These are phyloP conservation scores for Hypselothyrea guttata DNA, from an alignment of 2,888 invertebrate genomes.

Conservation along the genomic window DNA sequence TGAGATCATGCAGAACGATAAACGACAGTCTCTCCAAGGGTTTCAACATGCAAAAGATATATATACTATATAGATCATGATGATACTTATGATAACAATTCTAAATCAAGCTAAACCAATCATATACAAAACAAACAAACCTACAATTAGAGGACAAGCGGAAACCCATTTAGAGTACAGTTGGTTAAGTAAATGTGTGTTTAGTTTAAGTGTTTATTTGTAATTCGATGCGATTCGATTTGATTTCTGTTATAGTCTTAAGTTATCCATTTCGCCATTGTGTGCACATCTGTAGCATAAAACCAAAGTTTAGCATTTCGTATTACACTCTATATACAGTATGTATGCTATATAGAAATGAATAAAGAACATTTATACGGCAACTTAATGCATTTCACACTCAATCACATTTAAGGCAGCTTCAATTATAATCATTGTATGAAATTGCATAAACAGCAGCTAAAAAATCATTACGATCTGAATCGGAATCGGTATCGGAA, in stretches of 20 bases:
- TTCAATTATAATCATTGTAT: constrained; percentile 67
- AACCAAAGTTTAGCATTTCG: constrained; percentile 77
- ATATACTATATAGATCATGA: constrained; percentile 14
- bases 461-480: constrained; percentile 18
- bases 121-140: constrained; percentile 38
- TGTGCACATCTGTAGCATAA: constrained; percentile 76
- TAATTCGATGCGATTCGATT: constrained; percentile 41
- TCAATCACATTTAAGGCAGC: constrained; percentile 44
- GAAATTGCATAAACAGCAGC: constrained; percentile 72
- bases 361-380: constrained; percentile 67
- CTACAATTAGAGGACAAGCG: constrained; percentile 11
- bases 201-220: constrained; percentile 19
- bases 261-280: constrained; percentile 60
- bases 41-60: constrained; percentile 54
- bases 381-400: constrained; percentile 61
- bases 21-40: constrained; percentile 65
- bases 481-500: constrained; percentile 37
- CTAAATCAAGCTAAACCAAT: constrained; percentile 25
- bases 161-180: constrained; percentile 18
- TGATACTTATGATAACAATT: constrained; percentile 31
- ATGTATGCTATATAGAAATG: constrained; percentile 52
- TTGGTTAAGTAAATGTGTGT: constrained; percentile 27
- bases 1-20: constrained; percentile 29
- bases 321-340: constrained; percentile 51
- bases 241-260: constrained; percentile 65